Evolutionary conservation across 2,113 vertebrate species (phyloP).

Genomic region (Prunella fulvescens): DNA sequence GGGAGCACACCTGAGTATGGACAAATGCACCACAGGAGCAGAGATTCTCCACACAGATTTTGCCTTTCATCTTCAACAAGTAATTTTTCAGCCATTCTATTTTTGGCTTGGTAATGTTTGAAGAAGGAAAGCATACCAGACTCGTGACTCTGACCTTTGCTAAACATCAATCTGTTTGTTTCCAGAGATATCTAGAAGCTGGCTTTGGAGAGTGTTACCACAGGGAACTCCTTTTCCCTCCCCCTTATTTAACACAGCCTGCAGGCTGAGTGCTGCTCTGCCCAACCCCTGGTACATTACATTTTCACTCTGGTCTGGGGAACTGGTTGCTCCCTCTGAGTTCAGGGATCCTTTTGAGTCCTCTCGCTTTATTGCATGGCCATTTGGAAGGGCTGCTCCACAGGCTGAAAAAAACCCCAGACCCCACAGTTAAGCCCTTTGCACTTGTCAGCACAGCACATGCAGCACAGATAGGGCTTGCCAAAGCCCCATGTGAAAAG

Average conservation of each 20-base stretch:
- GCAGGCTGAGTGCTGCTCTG: not conserved
- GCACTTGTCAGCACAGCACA: not conserved
- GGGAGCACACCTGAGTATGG: not conserved
- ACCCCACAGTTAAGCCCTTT: not conserved
- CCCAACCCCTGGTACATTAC: constrained; percentile 48
- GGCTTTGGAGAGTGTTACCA: not conserved
- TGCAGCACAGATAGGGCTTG: not conserved
- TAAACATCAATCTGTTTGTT: not conserved
- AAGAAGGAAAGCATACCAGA: not conserved
- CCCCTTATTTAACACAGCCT: not conserved
- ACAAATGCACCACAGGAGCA: not conserved
- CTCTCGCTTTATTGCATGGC: constrained; percentile 82
- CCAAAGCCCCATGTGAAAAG: not conserved
- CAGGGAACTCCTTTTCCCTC: not conserved
- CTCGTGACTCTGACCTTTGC: not conserved
- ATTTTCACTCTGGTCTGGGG: constrained; percentile 71
- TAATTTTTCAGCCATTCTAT: not conserved
- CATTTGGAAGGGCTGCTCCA: constrained; percentile 74
- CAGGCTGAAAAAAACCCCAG: constrained; percentile 61
- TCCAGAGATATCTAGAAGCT: not conserved
- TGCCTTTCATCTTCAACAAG: not conserved
- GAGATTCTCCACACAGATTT: not conserved
- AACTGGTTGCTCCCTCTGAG: constrained; percentile 64
- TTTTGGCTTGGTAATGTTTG: not conserved
- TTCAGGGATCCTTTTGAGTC: constrained; percentile 89